Conservation (phyloP, 2,113 vertebrate species). For the Prietella phreatophila region DNA sequence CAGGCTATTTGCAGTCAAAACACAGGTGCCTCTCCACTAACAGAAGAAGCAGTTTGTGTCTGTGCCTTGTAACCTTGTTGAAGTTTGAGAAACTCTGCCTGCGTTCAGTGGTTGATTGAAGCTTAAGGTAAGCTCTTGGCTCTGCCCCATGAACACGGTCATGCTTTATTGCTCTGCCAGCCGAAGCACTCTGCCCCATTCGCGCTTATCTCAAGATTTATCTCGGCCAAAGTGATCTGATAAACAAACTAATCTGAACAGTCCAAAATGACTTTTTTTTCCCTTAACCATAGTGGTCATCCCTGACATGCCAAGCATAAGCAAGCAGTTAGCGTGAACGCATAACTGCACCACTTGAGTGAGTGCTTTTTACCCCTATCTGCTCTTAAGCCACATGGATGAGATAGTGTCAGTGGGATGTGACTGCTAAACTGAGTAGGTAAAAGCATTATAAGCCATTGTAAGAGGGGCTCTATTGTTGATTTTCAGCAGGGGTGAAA, state of each 20-base stretch:
- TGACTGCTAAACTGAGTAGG: neutral
- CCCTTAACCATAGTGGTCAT: slow-evolving; percentile 9
- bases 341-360: slow-evolving; percentile 4
- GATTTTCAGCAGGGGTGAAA: neutral
- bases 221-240: neutral
- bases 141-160: neutral
- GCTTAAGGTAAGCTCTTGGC: neutral
- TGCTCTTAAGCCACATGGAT: slow-evolving; percentile 5
- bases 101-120: neutral
- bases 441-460: too few species aligned
- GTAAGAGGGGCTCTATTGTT: too few species aligned
- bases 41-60: neutral
- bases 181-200: slow-evolving; percentile 19
- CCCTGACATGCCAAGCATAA: slow-evolving; percentile 20
- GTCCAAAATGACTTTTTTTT: neutral
- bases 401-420: slow-evolving; percentile 14
- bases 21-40: neutral
- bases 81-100: neutral
- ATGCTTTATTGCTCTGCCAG: neutral
- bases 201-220: slow-evolving; percentile 31
- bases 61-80: neutral
- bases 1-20: neutral
- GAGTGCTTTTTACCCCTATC: slow-evolving; percentile 7
- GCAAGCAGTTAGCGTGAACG: neutral
- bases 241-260: slow-evolving; percentile 13